phyloP scores from a whole-genome alignment of 2,888 invertebrate species.

The Leuctra nigra region DNA sequence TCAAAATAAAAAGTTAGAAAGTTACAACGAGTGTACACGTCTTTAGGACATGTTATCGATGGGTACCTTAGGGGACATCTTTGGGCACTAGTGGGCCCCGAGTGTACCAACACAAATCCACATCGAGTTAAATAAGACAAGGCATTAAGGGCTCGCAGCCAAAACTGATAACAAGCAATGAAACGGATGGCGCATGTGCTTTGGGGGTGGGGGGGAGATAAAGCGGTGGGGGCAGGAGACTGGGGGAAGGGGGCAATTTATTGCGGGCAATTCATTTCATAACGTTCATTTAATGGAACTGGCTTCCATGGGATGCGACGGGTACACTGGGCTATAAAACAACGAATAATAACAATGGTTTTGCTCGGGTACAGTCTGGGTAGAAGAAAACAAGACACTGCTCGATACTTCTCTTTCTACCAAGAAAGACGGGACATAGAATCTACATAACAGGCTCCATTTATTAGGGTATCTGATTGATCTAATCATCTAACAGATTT shows the following conservation, averaged over 20 bases:
- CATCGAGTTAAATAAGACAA: not conserved
- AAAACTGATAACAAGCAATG: not conserved
- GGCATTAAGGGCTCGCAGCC: not conserved
- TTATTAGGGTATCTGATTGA: too few relatives aligned
- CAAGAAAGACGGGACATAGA: too few relatives aligned
- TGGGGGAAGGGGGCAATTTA: conserved; percentile 24
- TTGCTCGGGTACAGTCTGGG: not conserved
- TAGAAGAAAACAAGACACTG: too few relatives aligned
- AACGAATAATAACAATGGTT: conserved; percentile 8
- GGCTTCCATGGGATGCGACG: conserved; percentile 1
- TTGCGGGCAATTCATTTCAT: conserved; percentile 29
- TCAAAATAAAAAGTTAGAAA: too few relatives aligned
- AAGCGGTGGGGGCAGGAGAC: conserved; percentile 11
- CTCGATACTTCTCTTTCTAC: too few relatives aligned
- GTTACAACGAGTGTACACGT: too few relatives aligned
- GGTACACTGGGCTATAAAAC: not conserved
- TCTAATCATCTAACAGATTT: too few relatives aligned
- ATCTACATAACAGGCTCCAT: too few relatives aligned
- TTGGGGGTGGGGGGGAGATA: conserved; percentile 5
- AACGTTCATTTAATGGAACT: conserved; percentile 26
- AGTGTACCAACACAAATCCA: too few relatives aligned
- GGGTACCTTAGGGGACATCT: too few relatives aligned
- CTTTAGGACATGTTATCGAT: too few relatives aligned
- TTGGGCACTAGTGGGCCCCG: too few relatives aligned
- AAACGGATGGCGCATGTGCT: not conserved